These are phyloP conservation scores for Phragmatobia fuliginosa DNA, from an alignment of 2,888 invertebrate genomes.

Conservation along the genomic window DNA sequence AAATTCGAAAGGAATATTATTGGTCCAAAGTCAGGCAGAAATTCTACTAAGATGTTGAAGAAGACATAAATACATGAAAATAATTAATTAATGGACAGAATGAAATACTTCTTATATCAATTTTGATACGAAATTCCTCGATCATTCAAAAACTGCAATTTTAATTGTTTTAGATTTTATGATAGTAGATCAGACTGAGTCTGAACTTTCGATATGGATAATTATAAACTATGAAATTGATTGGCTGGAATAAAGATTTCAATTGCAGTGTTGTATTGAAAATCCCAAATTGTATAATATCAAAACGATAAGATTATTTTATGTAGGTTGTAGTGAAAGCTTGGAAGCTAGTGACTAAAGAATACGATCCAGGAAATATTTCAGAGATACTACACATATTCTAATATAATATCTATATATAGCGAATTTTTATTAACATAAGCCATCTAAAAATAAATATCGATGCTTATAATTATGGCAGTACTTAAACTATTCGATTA, in stretches of 20 bases:
- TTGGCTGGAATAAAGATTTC: neutral
- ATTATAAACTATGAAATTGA: neutral
- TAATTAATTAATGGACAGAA: conserved; percentile 34
- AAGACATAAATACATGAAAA: conserved; percentile 29
- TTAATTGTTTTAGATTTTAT: neutral
- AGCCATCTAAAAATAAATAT: conserved; percentile 61
- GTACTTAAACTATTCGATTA: conserved; percentile 52
- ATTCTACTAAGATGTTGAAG: conserved; percentile 31
- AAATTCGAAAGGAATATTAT: conserved; percentile 74
- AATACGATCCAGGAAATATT: conserved; percentile 13
- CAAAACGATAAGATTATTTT: conserved; percentile 45
- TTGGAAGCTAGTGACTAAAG: conserved; percentile 20
- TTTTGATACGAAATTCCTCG: conserved; percentile 25
- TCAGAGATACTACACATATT: conserved; percentile 9
- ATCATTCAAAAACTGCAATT: neutral
- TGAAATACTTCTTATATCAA: conserved; percentile 35
- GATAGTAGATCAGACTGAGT: no score
- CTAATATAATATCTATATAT: conserved; percentile 31
- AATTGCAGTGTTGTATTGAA: neutral
- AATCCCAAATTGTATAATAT: conserved; percentile 4
- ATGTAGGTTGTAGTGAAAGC: conserved; percentile 16
- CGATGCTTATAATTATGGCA: conserved; percentile 64
- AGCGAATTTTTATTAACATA: conserved; percentile 38
- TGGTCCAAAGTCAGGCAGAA: conserved; percentile 75
- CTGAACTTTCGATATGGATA: neutral